Percentiles rank a stretch among this genome's conserved stretches.
Conservation (phyloP, 2,888 invertebrate species). For the Drosophila leonis region DNA sequence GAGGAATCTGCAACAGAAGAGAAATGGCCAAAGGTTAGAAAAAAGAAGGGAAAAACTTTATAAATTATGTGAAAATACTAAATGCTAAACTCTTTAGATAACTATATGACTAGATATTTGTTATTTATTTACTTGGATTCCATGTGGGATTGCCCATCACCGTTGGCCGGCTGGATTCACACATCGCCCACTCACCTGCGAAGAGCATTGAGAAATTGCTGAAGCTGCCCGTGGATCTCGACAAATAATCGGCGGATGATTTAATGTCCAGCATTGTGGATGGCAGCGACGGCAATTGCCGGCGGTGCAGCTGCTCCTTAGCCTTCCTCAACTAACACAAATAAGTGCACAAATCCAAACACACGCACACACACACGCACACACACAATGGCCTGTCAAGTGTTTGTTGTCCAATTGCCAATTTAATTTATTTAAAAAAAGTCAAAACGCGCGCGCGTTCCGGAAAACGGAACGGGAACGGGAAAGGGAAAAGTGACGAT, state of each 20-base stretch:
- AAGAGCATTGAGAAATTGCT: slow-evolving; percentile 98
- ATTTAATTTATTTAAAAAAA: slow-evolving; percentile 66
- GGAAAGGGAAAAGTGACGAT: slow-evolving; percentile 86
- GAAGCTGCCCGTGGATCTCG: slow-evolving; percentile 94
- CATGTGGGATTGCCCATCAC: slow-evolving; percentile 70
- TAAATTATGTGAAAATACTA: not conserved
- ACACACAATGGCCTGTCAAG: not conserved
- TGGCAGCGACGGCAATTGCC: slow-evolving; percentile 79
- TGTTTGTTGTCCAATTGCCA: slow-evolving; percentile 31
- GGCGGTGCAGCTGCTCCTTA: slow-evolving; percentile 54
- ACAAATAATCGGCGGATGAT: slow-evolving; percentile 95
- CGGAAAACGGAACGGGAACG: slow-evolving; percentile 86
- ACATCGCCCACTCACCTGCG: slow-evolving; percentile 89
- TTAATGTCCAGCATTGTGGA: slow-evolving; percentile 94
- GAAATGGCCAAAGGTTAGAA: not conserved
- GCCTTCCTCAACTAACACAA: not conserved
- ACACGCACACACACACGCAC: slow-evolving; percentile 5
- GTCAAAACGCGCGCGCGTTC: slow-evolving; percentile 77
- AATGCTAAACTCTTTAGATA: slow-evolving; percentile 19
- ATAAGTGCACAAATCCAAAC: not conserved
- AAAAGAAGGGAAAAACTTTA: not conserved
- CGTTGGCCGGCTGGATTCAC: slow-evolving; percentile 75
- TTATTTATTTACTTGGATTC: slow-evolving; percentile 75
- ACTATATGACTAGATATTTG: slow-evolving; percentile 36
- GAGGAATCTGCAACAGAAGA: slow-evolving; percentile 91